Conservation (phyloP, 2,888 invertebrate genomes). For the Orthonevra nobilis region DNA sequence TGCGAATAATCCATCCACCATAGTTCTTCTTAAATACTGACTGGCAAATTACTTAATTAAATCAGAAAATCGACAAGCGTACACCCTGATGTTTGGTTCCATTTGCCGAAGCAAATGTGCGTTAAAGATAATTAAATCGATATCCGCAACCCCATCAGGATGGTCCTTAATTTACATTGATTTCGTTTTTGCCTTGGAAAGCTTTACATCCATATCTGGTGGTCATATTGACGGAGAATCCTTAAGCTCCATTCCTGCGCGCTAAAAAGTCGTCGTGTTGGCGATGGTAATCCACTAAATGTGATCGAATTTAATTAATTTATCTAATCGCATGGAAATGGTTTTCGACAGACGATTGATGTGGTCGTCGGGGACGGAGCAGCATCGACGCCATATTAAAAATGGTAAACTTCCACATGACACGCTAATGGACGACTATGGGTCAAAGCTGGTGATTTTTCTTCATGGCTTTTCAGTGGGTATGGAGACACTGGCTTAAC, state of each 20-base stretch:
- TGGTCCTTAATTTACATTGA: neutral
- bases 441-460: slow-evolving; percentile 5
- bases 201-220: neutral
- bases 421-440: neutral
- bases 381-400: slow-evolving; percentile 21
- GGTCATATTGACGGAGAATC: slow-evolving; percentile 3
- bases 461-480: no score
- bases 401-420: neutral
- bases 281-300: slow-evolving; percentile 42
- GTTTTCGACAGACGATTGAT: slow-evolving; percentile 44
- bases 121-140: slow-evolving; percentile 40
- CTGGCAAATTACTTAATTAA: slow-evolving; percentile 35
- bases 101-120: slow-evolving; percentile 1
- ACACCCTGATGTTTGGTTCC: slow-evolving; percentile 21
- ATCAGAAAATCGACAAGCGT: slow-evolving; percentile 18
- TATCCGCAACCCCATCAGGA: slow-evolving; percentile 13
- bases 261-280: neutral
- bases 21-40: slow-evolving; percentile 18
- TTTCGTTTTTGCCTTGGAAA: neutral
- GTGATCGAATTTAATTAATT: slow-evolving; percentile 45
- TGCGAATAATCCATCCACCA: slow-evolving; percentile 11
- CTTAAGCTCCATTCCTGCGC: neutral
- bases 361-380: slow-evolving; percentile 6
- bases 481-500: no score
- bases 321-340: slow-evolving; percentile 65